Conservation (phyloP, 2,113 vertebrate genomes). For the Thermophis baileyi region DNA sequence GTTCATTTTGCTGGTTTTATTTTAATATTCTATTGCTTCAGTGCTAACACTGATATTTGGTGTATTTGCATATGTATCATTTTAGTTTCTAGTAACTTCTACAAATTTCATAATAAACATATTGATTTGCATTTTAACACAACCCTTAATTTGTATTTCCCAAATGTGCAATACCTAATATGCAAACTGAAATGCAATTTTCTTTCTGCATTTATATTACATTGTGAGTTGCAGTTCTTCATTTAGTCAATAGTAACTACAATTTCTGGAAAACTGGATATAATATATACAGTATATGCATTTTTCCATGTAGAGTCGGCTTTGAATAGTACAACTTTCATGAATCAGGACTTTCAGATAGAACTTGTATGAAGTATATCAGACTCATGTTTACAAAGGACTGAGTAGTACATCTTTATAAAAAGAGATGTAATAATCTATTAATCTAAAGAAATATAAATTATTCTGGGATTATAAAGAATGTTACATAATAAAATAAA, state of each 20-base stretch:
- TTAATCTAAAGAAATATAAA: background rate
- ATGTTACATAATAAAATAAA: background rate
- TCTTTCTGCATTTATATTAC: no score
- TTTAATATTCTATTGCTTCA: background rate
- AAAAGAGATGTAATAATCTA: background rate
- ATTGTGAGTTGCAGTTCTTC: background rate
- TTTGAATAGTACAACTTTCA: background rate
- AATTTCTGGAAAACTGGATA: background rate
- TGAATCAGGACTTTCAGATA: background rate
- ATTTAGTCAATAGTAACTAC: background rate
- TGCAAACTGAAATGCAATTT: no score
- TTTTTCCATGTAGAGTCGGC: background rate
- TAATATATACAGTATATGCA: background rate
- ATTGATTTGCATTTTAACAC: background rate
- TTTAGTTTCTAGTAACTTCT: background rate
- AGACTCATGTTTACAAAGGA: background rate
- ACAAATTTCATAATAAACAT: background rate
- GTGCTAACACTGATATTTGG: background rate
- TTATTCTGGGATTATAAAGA: background rate
- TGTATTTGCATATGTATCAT: no score
- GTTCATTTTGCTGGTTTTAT: background rate
- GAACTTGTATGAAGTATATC: background rate
- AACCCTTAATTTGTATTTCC: background rate
- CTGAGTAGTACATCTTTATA: background rate
- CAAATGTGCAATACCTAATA: no score